These are phyloP conservation scores for Macrobrachium nipponense DNA, from an alignment of 1,140 invertebrate genomes.

Conservation along the genomic window DNA sequence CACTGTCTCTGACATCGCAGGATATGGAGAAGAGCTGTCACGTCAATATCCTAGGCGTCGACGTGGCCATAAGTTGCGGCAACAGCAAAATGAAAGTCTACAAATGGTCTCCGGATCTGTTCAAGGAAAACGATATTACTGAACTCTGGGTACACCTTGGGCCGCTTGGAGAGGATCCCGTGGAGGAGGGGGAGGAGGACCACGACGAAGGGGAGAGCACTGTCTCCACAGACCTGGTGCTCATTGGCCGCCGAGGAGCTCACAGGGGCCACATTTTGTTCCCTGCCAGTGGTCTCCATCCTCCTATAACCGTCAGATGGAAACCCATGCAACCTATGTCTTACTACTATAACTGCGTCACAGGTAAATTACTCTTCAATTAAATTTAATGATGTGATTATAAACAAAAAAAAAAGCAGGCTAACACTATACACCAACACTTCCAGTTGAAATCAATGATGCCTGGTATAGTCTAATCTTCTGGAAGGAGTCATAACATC, in stretches of 20 bases:
- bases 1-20: too few species aligned
- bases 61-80: too few species aligned
- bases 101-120: neutral
- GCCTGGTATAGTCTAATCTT: too few species aligned
- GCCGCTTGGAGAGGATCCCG: too few species aligned
- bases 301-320: constrained; percentile 17
- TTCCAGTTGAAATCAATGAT: too few species aligned
- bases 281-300: neutral
- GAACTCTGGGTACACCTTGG: constrained; percentile 27
- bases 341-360: constrained; percentile 31
- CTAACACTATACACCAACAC: too few species aligned
- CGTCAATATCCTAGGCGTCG: too few species aligned
- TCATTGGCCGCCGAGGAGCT: constrained; percentile 9
- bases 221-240: neutral
- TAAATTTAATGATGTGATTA: too few species aligned
- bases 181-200: neutral
- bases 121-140: neutral
- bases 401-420: too few species aligned
- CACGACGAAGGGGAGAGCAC: neutral
- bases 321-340: neutral
- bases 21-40: too few species aligned
- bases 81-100: too few species aligned
- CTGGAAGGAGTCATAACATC: too few species aligned
- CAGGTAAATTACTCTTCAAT: constrained; percentile 6
- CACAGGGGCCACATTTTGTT: neutral